Conservation (phyloP, 2,113 vertebrate species). For the Neogobius melanostomus region DNA sequence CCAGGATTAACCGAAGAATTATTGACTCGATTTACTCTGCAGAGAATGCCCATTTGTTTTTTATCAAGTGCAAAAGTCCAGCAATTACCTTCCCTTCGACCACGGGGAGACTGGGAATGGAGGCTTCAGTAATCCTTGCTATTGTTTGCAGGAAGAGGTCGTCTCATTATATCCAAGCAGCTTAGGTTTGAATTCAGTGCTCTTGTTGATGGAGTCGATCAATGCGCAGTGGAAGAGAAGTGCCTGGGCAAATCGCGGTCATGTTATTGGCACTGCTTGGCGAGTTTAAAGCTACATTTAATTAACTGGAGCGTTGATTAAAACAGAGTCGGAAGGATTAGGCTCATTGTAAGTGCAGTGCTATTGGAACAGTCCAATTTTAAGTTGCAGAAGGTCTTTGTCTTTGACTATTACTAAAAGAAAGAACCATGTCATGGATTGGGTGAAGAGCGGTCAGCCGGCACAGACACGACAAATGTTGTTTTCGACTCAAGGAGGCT, state of each 20-base stretch:
- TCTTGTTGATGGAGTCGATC: conserved; percentile 39
- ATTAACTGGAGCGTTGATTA: conserved; percentile 39
- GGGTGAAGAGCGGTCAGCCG: too few relatives aligned
- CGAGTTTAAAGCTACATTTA: conserved; percentile 30
- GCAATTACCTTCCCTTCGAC: conserved; percentile 53
- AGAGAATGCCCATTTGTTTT: conserved; percentile 46
- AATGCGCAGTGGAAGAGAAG: conserved; percentile 24
- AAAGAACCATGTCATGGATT: not conserved
- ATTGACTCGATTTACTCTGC: conserved; percentile 48
- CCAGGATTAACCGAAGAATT: conserved; percentile 61
- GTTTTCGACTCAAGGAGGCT: too few relatives aligned
- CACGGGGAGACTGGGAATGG: conserved; percentile 36
- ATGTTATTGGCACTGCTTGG: conserved; percentile 1
- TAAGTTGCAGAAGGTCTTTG: conserved; percentile 9
- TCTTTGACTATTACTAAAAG: not conserved
- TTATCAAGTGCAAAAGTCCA: conserved; percentile 61
- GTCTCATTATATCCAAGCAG: conserved; percentile 30
- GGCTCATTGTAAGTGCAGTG: conserved; percentile 17
- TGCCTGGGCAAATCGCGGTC: not conserved
- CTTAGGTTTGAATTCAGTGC: conserved; percentile 40
- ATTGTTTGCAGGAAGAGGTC: conserved; percentile 30
- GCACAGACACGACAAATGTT: too few relatives aligned
- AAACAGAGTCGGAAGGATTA: conserved; percentile 17
- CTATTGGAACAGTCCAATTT: conserved; percentile 14
- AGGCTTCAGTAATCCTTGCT: conserved; percentile 52